These are phyloP conservation scores for Furcula furcula DNA, from an alignment of 2,888 invertebrate genomes.

Conservation along the genomic window DNA sequence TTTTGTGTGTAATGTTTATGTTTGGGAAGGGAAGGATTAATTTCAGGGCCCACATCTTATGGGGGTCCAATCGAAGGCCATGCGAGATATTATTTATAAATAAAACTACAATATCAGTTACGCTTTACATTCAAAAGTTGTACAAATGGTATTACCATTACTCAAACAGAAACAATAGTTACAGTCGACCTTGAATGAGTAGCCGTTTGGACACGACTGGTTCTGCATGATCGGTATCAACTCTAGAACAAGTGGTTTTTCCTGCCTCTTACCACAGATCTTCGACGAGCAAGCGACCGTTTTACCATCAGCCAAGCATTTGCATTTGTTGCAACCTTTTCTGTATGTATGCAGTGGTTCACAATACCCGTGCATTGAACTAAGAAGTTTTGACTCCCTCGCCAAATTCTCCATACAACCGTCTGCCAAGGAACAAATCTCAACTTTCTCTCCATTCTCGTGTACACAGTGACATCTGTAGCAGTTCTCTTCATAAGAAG, in stretches of 20 bases:
- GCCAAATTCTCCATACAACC: conserved; percentile 19
- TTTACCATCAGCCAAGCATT: conserved; percentile 53
- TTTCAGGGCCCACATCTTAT: too few species aligned
- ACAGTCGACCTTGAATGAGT: conserved; percentile 55
- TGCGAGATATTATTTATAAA: too few species aligned
- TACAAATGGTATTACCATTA: conserved; percentile 63
- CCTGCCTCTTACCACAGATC: conserved; percentile 23
- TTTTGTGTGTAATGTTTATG: too few species aligned
- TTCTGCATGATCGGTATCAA: conserved; percentile 50
- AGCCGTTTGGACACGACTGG: conserved; percentile 46
- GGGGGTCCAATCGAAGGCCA: too few species aligned
- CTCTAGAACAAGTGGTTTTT: conserved; percentile 37
- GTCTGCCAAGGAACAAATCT: conserved; percentile 41
- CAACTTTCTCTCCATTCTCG: conserved; percentile 26
- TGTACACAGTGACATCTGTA: conserved; percentile 48
- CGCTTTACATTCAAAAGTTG: conserved; percentile 43
- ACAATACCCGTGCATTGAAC: conserved; percentile 52
- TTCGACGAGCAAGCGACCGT: conserved; percentile 46
- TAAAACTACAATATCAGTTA: too few species aligned
- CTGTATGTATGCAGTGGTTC: conserved; percentile 52
- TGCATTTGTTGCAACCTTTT: conserved; percentile 54
- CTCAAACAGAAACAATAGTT: conserved; percentile 60
- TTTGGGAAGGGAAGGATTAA: too few species aligned
- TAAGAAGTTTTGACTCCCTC: conserved; percentile 11
- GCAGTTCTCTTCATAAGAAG: conserved; percentile 48